Percentiles rank a stretch among this genome's conserved stretches.
Evolutionary conservation across 2,888 invertebrate species (phyloP).

Genomic region (Lasioglossum vierecki): DNA sequence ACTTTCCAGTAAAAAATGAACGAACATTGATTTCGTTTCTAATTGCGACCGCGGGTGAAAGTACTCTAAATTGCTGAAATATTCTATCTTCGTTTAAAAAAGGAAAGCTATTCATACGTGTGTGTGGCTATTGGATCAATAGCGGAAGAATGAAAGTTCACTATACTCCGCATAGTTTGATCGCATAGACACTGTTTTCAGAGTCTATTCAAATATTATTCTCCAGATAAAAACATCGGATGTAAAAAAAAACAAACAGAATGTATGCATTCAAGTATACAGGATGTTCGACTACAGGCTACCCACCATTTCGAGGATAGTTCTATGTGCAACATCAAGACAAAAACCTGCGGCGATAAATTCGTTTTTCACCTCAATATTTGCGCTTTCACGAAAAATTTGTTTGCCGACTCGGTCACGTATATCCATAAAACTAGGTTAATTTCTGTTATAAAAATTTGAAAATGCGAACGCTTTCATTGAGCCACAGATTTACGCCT

Average conservation of each 20-base stretch:
- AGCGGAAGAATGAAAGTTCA: background rate
- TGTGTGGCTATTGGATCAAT: background rate
- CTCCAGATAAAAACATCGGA: background rate
- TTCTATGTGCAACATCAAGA: background rate
- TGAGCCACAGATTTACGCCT: background rate
- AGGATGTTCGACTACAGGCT: background rate
- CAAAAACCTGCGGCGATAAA: background rate
- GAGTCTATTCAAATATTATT: background rate
- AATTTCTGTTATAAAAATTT: background rate
- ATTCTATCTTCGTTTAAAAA: background rate
- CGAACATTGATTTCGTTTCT: background rate
- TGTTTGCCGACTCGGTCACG: background rate
- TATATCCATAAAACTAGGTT: background rate
- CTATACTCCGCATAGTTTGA: background rate
- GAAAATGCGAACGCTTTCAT: background rate
- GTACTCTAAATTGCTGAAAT: background rate
- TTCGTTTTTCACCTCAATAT: background rate
- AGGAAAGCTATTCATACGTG: background rate
- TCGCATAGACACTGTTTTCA: background rate
- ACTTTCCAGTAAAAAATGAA: background rate
- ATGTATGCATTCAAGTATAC: background rate
- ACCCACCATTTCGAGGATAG: background rate
- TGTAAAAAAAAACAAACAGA: background rate
- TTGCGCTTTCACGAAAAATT: background rate
- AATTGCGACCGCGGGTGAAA: background rate